Conservation (phyloP, 2,888 invertebrate genomes). For the Pinctada fucata region DNA sequence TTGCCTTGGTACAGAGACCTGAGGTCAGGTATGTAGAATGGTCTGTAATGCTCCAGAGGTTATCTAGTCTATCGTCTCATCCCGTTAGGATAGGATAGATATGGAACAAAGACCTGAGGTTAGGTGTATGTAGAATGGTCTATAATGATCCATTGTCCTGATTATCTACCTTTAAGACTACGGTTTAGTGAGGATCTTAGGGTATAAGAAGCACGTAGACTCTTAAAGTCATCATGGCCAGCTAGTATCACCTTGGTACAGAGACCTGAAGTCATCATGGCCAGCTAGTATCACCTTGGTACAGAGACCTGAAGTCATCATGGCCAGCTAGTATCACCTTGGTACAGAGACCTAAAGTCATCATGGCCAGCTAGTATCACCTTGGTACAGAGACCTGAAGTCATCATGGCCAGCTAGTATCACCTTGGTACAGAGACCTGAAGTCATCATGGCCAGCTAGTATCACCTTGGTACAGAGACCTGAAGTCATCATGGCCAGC, state of each 20-base stretch:
- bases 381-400: slow-evolving; percentile 89
- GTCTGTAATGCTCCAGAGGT: not conserved
- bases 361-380: slow-evolving; percentile 91
- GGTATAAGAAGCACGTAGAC: slow-evolving; percentile 88
- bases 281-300: slow-evolving; percentile 90
- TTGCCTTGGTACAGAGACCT: slow-evolving; percentile 89
- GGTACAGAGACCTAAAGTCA: slow-evolving; percentile 91
- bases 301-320: slow-evolving; percentile 92
- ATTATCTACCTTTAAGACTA: slow-evolving; percentile 74
- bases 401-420: slow-evolving; percentile 92
- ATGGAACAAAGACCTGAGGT: no score
- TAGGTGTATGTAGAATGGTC: no score
- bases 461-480: slow-evolving; percentile 89
- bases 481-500: slow-evolving; percentile 93
- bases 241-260: slow-evolving; percentile 90
- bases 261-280: slow-evolving; percentile 91
- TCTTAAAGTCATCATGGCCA: slow-evolving; percentile 91
- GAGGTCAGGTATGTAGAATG: slow-evolving; percentile 81
- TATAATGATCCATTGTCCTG: no score
- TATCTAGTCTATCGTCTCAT: not conserved
- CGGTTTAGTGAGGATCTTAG: slow-evolving; percentile 81
- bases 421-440: slow-evolving; percentile 88
- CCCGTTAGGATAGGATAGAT: not conserved
- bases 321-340: slow-evolving; percentile 90
- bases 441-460: slow-evolving; percentile 92